Conservation (phyloP, 2,888 invertebrate genomes). For the Argyra leucocephala region DNA sequence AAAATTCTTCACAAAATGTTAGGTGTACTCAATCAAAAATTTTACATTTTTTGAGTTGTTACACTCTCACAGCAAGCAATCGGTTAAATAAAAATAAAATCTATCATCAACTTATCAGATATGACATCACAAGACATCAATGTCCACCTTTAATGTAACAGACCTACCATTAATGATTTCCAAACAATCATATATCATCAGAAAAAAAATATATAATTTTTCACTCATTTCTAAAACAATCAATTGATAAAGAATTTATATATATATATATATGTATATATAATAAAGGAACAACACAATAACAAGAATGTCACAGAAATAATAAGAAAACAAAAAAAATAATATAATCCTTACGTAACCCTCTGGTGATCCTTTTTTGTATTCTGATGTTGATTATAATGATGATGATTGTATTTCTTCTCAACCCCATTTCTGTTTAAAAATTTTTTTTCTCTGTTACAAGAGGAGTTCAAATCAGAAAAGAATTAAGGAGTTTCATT, state of each 20-base stretch:
- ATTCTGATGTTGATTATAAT: neutral
- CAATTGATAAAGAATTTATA: neutral
- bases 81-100: no score
- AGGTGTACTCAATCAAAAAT: no score
- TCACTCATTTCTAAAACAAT: neutral
- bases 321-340: neutral
- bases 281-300: neutral
- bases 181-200: neutral
- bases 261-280: no score
- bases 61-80: no score
- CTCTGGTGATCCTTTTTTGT: slow-evolving; percentile 1
- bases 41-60: no score
- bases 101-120: neutral
- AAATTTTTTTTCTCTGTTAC: no score
- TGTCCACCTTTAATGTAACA: neutral
- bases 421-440: no score
- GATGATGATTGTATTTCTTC: no score
- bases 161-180: neutral
- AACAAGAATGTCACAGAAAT: neutral
- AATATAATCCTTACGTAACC: neutral
- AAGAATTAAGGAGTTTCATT: neutral
- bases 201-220: neutral
- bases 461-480: neutral
- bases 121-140: neutral
- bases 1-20: no score